Evolutionary conservation across 2,888 invertebrate species (phyloP).

Genomic region (Coenonympha glycerion): DNA sequence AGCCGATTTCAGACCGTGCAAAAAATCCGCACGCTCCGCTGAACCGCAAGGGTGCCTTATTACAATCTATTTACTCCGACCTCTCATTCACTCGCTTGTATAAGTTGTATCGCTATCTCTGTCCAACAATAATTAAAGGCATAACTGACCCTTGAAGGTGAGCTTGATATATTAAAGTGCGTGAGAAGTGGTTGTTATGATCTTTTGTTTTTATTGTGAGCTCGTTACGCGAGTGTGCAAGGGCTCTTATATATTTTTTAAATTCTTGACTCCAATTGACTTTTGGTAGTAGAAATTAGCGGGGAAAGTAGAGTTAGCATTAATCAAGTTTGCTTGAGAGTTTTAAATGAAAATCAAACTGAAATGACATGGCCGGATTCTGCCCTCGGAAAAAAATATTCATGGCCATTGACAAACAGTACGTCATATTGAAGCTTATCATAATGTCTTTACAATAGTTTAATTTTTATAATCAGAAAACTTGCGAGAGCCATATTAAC

Average conservation of each 20-base stretch:
- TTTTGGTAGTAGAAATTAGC: slow-evolving; percentile 31
- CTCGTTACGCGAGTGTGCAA: slow-evolving; percentile 44
- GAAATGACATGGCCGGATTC: too few species aligned
- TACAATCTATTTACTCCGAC: slow-evolving; percentile 46
- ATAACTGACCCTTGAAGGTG: slow-evolving; percentile 60
- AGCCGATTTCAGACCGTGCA: slow-evolving; percentile 44
- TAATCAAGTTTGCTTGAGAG: not conserved
- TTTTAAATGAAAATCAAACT: too few species aligned
- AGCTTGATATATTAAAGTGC: slow-evolving; percentile 48
- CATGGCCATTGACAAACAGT: too few species aligned
- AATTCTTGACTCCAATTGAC: slow-evolving; percentile 40
- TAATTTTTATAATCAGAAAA: too few species aligned
- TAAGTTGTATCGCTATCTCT: slow-evolving; percentile 35
- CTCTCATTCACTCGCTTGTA: slow-evolving; percentile 38
- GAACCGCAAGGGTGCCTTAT: slow-evolving; percentile 57
- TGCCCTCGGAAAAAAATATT: too few species aligned
- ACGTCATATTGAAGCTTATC: too few species aligned
- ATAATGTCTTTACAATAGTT: too few species aligned
- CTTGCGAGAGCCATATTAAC: too few species aligned
- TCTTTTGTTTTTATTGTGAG: slow-evolving; percentile 61
- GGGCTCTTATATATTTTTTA: slow-evolving; percentile 44
- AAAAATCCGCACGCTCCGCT: slow-evolving; percentile 62
- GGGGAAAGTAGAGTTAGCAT: slow-evolving; percentile 2
- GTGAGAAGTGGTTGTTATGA: slow-evolving; percentile 64
- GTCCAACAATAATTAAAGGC: slow-evolving; percentile 60